These are phyloP conservation scores for Aviceda subcristata DNA, from an alignment of 2,113 vertebrate species.

Conservation along the genomic window DNA sequence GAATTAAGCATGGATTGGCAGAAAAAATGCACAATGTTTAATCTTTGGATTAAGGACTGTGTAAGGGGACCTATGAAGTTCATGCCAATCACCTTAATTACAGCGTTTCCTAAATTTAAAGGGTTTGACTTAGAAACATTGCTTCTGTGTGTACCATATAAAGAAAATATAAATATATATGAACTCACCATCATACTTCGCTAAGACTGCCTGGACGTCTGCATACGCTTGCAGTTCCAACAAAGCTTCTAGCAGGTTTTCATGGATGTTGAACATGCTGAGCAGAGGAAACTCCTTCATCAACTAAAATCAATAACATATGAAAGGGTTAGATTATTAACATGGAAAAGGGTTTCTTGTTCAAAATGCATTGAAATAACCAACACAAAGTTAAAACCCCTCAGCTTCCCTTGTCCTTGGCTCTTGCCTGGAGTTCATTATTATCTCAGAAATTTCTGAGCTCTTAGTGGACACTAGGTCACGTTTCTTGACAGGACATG, in stretches of 20 bases:
- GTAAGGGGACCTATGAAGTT: neutral
- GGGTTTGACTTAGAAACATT: neutral
- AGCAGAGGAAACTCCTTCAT: conserved; percentile 99
- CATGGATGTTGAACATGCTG: conserved; percentile 99
- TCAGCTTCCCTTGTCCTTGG: neutral
- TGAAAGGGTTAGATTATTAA: conserved; percentile 24
- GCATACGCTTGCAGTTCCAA: conserved; percentile 96
- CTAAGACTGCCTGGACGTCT: conserved; percentile 96
- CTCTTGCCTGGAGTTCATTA: neutral
- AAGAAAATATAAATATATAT: neutral
- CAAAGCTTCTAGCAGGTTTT: conserved; percentile 95
- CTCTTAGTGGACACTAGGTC: neutral
- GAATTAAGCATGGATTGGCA: neutral
- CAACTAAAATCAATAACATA: conserved; percentile 82
- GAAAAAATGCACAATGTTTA: neutral
- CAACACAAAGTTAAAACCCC: neutral
- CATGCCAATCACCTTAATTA: neutral
- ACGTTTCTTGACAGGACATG: neutral
- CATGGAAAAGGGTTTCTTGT: neutral
- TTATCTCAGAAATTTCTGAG: neutral
- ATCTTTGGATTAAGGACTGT: neutral
- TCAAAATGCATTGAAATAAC: neutral
- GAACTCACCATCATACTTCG: conserved; percentile 95
- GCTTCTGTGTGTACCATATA: neutral
- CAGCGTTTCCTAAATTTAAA: neutral